A percentile compares a stretch with the other conserved stretches of the same genome.
Evolutionary conservation across 92 coral and sea anemone genomes (phyloP).

Genomic region (Anthopleura xanthogrammica): DNA sequence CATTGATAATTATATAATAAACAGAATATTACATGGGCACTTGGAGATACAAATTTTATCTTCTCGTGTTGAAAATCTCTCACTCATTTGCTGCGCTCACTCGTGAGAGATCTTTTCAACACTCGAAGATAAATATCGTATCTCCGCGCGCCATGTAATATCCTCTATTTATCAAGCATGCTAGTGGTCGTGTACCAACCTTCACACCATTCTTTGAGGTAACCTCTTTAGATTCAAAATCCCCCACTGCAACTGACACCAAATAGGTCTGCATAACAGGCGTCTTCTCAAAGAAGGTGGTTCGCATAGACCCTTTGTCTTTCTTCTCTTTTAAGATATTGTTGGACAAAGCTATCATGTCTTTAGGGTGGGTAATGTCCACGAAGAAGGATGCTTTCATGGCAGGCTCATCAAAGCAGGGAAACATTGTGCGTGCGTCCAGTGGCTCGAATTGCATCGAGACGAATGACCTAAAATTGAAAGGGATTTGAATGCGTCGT

Average conservation of each 20-base stretch:
- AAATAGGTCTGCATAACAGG: slow-evolving; percentile 84
- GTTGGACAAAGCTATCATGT: slow-evolving; percentile 77
- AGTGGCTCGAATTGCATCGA: slow-evolving; percentile 89
- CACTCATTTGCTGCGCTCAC: too few species aligned
- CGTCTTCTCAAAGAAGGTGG: slow-evolving; percentile 59
- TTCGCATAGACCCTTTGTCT: slow-evolving; percentile 12
- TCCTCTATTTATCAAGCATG: too few species aligned
- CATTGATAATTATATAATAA: too few species aligned
- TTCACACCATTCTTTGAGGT: slow-evolving; percentile 49
- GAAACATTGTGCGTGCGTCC: slow-evolving; percentile 88
- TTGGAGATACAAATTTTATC: too few species aligned
- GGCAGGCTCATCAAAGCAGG: slow-evolving; percentile 96
- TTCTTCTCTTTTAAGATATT: slow-evolving; percentile 42
- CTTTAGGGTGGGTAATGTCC: slow-evolving; percentile 68
- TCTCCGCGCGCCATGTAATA: too few species aligned
- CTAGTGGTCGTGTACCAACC: slow-evolving; percentile 19
- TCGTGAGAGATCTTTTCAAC: too few species aligned
- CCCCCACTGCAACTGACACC: slow-evolving; percentile 83
- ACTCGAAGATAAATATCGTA: too few species aligned
- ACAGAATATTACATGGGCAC: too few species aligned
- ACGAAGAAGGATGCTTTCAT: slow-evolving; percentile 84
- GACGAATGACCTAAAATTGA: slow-evolving; percentile 60
- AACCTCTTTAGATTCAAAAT: slow-evolving; percentile 41
- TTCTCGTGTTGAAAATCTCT: too few species aligned
- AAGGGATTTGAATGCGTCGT: neutral